Percentiles rank a stretch among this genome's conserved stretches.
Conservation (phyloP, 2,797 vertebrate genomes). For the Neosilurus mollespiculum region DNA sequence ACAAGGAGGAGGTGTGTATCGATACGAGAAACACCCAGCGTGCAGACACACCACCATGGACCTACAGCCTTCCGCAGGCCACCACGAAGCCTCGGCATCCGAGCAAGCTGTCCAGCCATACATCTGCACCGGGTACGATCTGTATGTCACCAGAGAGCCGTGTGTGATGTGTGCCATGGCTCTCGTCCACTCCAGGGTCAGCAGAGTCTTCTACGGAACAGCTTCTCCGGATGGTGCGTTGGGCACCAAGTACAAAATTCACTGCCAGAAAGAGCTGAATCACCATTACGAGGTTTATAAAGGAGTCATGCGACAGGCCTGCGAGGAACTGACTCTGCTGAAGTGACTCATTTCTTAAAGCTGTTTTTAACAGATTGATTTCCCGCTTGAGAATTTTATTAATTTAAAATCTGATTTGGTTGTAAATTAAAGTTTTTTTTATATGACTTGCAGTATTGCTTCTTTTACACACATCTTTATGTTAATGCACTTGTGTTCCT, state of each 20-base stretch:
- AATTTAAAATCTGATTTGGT: neutral
- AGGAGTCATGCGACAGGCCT: conserved; percentile 75
- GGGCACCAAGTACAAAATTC: conserved; percentile 80
- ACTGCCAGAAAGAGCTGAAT: conserved; percentile 80
- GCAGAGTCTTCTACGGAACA: conserved; percentile 81
- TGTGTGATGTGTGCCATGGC: conserved; percentile 91
- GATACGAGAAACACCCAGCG: conserved; percentile 62
- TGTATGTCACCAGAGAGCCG: conserved; percentile 86
- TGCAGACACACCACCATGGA: conserved; percentile 59
- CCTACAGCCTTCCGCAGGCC: neutral
- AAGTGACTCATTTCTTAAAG: neutral
- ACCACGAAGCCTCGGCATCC: neutral
- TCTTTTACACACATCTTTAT: neutral
- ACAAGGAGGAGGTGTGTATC: conserved; percentile 79
- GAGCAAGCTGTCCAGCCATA: conserved; percentile 67
- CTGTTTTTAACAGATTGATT: conserved; percentile 13
- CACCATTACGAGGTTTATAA: conserved; percentile 84
- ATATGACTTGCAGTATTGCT: neutral
- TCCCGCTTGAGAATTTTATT: neutral
- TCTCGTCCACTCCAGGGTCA: conserved; percentile 83
- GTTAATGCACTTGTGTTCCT: too few species aligned
- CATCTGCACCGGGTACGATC: conserved; percentile 85
- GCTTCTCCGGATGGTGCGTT: conserved; percentile 76
- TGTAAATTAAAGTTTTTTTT: neutral
- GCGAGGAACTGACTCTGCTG: conserved; percentile 60